Percentiles rank a stretch among this genome's conserved stretches.
Conservation (phyloP, 2,797 vertebrate genomes). For the Acanthurus tractus region DNA sequence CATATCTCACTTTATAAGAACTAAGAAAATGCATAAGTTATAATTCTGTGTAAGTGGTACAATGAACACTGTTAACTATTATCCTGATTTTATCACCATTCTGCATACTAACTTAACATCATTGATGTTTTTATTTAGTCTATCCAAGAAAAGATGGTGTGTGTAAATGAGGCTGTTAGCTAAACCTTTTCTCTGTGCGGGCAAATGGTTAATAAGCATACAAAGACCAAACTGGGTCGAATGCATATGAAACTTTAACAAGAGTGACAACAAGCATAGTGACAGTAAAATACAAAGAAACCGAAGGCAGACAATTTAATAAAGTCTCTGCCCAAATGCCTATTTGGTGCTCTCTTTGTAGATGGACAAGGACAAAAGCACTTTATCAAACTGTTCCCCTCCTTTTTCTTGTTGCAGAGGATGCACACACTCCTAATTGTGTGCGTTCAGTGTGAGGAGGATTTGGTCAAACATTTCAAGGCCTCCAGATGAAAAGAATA, state of each 20-base stretch:
- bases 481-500: constrained; percentile 75
- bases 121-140: background rate
- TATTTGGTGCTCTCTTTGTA: constrained; percentile 44
- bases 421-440: constrained; percentile 40
- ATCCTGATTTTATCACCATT: background rate
- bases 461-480: constrained; percentile 80
- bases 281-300: constrained; percentile 52
- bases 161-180: background rate
- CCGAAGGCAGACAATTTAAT: constrained; percentile 56
- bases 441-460: constrained; percentile 52
- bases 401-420: constrained; percentile 41
- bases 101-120: constrained; percentile 19
- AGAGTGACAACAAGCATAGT: constrained; percentile 50
- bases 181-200: background rate
- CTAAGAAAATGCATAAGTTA: constrained; percentile 33
- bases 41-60: constrained; percentile 22
- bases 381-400: constrained; percentile 52
- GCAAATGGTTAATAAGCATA: constrained; percentile 22
- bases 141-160: constrained; percentile 3
- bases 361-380: constrained; percentile 34
- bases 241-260: constrained; percentile 60
- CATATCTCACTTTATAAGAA: constrained; percentile 26
- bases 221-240: constrained; percentile 21
- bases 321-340: constrained; percentile 46
- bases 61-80: background rate